Evolutionary conservation across 1,140 invertebrate genomes (phyloP).

Genomic region (Asbolus verrucosus): DNA sequence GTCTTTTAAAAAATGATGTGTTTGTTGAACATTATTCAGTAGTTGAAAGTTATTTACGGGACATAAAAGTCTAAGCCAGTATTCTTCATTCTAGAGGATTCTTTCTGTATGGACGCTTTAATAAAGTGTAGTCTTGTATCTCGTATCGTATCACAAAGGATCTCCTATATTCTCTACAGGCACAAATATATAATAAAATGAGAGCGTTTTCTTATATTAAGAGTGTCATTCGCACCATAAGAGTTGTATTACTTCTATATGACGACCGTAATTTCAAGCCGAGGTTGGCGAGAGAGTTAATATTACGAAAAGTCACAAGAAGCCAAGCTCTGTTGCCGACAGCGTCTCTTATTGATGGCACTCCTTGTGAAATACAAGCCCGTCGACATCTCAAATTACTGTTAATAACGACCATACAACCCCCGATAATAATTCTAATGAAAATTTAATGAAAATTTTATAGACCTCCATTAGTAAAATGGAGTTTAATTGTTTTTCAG

Average conservation of each 20-base stretch:
- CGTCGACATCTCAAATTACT: slow-evolving; percentile 50
- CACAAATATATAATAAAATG: slow-evolving; percentile 36
- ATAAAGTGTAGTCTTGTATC: slow-evolving; percentile 10
- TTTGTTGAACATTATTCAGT: neutral
- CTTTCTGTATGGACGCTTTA: slow-evolving; percentile 4
- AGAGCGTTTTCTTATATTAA: slow-evolving; percentile 46
- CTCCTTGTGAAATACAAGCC: slow-evolving; percentile 50
- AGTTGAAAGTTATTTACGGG: slow-evolving; percentile 1
- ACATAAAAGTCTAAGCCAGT: slow-evolving; percentile 4
- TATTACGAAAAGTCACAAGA: slow-evolving; percentile 57
- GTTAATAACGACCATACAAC: slow-evolving; percentile 46
- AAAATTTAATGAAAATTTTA: slow-evolving; percentile 53
- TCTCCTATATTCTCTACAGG: slow-evolving; percentile 3
- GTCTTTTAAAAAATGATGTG: neutral
- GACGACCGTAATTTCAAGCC: slow-evolving; percentile 52
- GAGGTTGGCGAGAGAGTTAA: slow-evolving; percentile 52
- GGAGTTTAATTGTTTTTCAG: slow-evolving; percentile 35
- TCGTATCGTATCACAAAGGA: slow-evolving; percentile 4
- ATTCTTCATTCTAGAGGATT: neutral
- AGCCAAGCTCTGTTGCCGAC: slow-evolving; percentile 51
- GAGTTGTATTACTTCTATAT: slow-evolving; percentile 55
- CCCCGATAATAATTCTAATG: slow-evolving; percentile 51
- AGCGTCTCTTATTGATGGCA: slow-evolving; percentile 55
- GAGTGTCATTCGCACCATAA: slow-evolving; percentile 45
- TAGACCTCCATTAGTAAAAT: slow-evolving; percentile 41